phyloP scores from a whole-genome alignment of 2,888 invertebrate genomes.

The Clunio marinus region DNA sequence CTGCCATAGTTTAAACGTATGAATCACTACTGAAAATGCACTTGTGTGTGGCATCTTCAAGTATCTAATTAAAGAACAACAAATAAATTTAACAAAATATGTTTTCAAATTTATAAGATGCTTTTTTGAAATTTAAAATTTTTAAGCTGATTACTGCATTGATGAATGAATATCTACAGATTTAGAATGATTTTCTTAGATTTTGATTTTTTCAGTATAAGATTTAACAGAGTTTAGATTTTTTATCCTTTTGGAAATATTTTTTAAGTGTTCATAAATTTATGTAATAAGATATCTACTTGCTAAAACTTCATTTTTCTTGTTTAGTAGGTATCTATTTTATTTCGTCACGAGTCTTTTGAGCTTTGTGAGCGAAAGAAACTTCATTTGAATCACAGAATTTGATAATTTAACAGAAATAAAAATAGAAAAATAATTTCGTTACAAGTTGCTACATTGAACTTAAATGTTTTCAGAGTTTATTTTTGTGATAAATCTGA shows the following conservation, averaged over 20 bases:
- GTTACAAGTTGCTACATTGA: no score
- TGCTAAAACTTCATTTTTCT: no score
- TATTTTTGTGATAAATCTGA: background rate
- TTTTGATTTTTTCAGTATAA: background rate
- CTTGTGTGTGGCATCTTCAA: background rate
- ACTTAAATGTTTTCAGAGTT: no score
- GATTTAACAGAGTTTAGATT: background rate
- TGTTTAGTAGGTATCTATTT: no score
- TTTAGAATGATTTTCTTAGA: background rate
- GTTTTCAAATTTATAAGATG: no score
- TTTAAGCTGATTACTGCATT: no score
- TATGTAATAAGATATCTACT: no score
- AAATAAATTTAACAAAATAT: no score
- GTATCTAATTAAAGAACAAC: no score
- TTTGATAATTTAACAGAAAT: constrained; percentile 1
- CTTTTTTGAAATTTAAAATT: no score
- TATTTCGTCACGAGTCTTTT: no score
- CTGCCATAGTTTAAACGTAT: background rate
- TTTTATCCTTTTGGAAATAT: background rate
- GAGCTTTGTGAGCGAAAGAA: background rate
- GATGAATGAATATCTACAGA: constrained; percentile 10
- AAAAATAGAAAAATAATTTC: constrained; percentile 7
- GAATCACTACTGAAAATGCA: background rate
- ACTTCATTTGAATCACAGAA: constrained; percentile 1
- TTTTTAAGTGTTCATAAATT: background rate